A percentile compares a stretch with the other conserved stretches of the same genome.
Evolutionary conservation across 2,888 invertebrate genomes (phyloP).

Genomic region (Dynastes hyllus): DNA sequence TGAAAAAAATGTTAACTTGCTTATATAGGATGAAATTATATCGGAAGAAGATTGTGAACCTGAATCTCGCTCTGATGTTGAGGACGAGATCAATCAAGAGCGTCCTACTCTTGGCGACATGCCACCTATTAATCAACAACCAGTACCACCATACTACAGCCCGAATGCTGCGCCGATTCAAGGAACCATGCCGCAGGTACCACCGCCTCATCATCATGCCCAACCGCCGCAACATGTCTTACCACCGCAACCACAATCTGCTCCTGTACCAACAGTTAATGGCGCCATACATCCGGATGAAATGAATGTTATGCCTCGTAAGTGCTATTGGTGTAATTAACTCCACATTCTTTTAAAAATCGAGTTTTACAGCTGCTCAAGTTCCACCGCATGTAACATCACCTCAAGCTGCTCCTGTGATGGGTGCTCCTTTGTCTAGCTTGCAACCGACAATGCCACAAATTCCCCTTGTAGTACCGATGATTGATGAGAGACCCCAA

Average conservation of each 20-base stretch:
- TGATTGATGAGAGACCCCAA: conserved; percentile 60
- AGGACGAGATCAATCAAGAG: conserved; percentile 74
- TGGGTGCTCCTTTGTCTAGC: conserved; percentile 59
- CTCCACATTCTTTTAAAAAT: background rate
- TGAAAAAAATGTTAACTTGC: conserved; percentile 10
- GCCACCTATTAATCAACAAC: conserved; percentile 60
- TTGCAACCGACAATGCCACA: conserved; percentile 61
- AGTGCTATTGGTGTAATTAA: conserved; percentile 9
- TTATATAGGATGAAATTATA: conserved; percentile 74
- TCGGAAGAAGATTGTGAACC: conserved; percentile 77
- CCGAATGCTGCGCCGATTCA: conserved; percentile 63
- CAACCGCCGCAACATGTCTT: conserved; percentile 65
- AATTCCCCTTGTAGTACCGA: conserved; percentile 57
- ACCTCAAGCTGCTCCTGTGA: conserved; percentile 59
- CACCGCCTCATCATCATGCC: conserved; percentile 66
- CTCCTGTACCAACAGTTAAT: conserved; percentile 67
- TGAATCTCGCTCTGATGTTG: conserved; percentile 77
- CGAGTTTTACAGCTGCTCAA: conserved; percentile 49
- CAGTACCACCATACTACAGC: conserved; percentile 64
- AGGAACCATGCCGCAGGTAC: conserved; percentile 64
- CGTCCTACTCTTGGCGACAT: conserved; percentile 57
- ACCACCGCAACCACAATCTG: conserved; percentile 64
- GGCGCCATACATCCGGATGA: conserved; percentile 70
- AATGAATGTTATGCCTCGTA: conserved; percentile 64
- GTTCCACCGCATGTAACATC: conserved; percentile 61